Evolutionary conservation across 2,797 vertebrate species (phyloP).

Genomic region (Hoplostethus mediterraneus): DNA sequence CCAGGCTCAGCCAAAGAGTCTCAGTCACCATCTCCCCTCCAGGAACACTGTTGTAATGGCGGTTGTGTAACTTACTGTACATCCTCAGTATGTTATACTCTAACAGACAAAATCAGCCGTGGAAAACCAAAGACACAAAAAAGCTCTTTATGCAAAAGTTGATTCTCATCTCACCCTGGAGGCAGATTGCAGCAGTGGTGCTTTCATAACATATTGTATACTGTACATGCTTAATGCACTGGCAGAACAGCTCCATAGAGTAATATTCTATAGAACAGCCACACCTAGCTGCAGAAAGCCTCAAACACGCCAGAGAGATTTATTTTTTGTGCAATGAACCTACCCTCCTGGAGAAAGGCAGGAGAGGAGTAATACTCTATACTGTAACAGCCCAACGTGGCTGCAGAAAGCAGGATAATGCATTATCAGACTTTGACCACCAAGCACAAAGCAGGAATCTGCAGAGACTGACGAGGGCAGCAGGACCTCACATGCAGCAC

Average conservation of each 20-base stretch:
- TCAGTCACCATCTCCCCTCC: background rate
- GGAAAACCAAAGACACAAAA: background rate
- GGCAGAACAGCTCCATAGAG: background rate
- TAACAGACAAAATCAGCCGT: background rate
- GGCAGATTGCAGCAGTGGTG: background rate
- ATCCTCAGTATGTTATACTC: background rate
- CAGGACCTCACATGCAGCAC: background rate
- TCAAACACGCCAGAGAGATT: too few species aligned
- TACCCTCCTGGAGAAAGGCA: too few species aligned
- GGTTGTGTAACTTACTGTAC: slow-evolving; percentile 1
- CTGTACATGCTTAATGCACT: slow-evolving; percentile 23
- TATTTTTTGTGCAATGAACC: too few species aligned
- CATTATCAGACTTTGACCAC: slow-evolving; percentile 27
- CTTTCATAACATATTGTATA: background rate
- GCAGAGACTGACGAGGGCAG: slow-evolving; percentile 31
- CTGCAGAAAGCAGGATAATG: slow-evolving; percentile 10
- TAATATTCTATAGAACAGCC: background rate
- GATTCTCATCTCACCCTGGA: background rate
- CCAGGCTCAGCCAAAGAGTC: background rate
- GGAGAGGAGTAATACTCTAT: too few species aligned
- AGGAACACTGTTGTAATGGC: background rate
- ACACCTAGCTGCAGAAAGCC: too few species aligned
- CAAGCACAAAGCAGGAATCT: background rate
- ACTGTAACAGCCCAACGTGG: background rate
- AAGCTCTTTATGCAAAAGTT: slow-evolving; percentile 1